Evolutionary conservation across 1,140 invertebrate species (phyloP), one percentile per base, ranked within the genome.

Genomic region (Drosophila chauvacae): DNA sequence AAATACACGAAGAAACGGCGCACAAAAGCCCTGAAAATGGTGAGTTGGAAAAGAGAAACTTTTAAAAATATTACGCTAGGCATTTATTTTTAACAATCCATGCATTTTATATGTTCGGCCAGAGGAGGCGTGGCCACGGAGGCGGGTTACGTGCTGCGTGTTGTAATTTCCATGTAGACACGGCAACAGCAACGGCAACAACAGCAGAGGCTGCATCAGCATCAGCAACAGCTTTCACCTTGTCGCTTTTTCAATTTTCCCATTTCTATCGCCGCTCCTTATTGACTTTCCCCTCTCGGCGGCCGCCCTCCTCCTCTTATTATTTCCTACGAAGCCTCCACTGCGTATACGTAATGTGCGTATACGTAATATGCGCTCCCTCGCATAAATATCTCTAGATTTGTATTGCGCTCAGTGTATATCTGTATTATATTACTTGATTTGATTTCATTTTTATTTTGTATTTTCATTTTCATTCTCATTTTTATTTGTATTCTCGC

Each of bases 201-300:
- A 13, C 45, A 42, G 10, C 44, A 45, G n/a, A 28, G 30, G 1
- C n/a, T 57, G 14, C 26, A 45, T 3, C n/a, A 61, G 28, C 51
- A 71, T 3, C n/a, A 61, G 28, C 51, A 71, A 72, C 62, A 76
- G 66, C 80, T 80, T 83, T 83, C 72, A 87, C 80, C 80, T 88
- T 87, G 80, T 87, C 83, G 81, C 76, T 58, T 88, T 88, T 87
- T 87, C 84, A 88, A 87, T 88, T 87, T 87, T 86, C 62, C 77
- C 18, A 39, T 82, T 83, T 71, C 57, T 76, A 59, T 28, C 48
- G 57, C 44, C n/a, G 18, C 48, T 42, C 26, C 65, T 69, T 77
- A 76, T 77, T 76, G 63, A 68, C 66, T 70, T 68, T 39, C n/a
- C 13, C 48, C 47, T 4, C 37, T 2, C 20, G 45, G 3, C 53